Conservation (phyloP, 2,113 vertebrate species). For the Brevimyrus niger region DNA sequence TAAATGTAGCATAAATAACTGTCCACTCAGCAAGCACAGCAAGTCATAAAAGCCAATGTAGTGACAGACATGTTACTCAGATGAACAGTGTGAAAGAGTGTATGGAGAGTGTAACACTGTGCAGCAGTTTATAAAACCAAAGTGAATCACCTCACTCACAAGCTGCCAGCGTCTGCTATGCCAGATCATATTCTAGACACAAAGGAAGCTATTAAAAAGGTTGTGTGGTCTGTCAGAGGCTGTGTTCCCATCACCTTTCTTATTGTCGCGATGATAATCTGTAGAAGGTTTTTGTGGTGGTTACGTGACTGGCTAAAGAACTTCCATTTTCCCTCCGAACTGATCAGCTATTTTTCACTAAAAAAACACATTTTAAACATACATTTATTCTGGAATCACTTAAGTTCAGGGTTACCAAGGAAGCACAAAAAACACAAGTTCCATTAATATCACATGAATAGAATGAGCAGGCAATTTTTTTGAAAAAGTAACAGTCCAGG, state of each 20-base stretch:
- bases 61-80: neutral
- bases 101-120: neutral
- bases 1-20: neutral
- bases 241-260: neutral
- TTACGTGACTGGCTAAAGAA: neutral
- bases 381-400: neutral
- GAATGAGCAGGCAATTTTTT: neutral
- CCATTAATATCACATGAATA: neutral
- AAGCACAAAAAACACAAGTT: neutral
- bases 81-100: neutral
- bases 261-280: neutral
- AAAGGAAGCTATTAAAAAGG: neutral
- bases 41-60: neutral
- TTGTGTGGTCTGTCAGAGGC: neutral
- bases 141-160: neutral
- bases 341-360: neutral
- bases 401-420: neutral
- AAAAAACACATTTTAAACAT: neutral
- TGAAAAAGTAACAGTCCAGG: neutral
- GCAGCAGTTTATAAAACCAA: neutral
- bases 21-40: neutral
- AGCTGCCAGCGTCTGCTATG: neutral
- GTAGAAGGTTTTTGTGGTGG: neutral
- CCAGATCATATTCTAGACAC: neutral
- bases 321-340: neutral